These are phyloP conservation scores for Drosophila busckii DNA, from an alignment of 1,140 invertebrate species.

Conservation along the genomic window DNA sequence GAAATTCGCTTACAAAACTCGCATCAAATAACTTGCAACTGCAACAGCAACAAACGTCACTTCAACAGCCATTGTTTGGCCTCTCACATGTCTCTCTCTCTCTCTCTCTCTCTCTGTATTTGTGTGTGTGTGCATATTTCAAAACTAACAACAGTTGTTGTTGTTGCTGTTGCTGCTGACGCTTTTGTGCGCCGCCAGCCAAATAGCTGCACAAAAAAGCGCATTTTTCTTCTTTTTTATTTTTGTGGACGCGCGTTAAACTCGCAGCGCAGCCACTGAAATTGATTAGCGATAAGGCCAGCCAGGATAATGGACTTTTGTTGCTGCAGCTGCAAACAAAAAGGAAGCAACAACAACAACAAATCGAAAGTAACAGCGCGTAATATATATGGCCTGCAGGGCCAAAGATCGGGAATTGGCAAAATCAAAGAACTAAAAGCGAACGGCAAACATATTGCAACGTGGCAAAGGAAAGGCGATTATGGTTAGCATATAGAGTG, in stretches of 20 bases:
- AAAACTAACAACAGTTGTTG: constrained; percentile 64
- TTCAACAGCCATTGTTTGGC: constrained; percentile 59
- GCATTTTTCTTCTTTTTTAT: constrained; percentile 19
- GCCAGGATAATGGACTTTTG: constrained; percentile 75
- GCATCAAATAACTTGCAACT: constrained; percentile 5
- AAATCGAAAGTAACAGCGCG: neutral
- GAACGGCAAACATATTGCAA: constrained; percentile 41
- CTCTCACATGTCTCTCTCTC: constrained; percentile 28
- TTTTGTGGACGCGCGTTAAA: constrained; percentile 6
- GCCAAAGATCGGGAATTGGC: constrained; percentile 48
- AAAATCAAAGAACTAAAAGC: constrained; percentile 23
- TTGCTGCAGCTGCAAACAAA: constrained; percentile 46
- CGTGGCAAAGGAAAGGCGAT: constrained; percentile 48
- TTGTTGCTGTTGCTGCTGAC: constrained; percentile 17
- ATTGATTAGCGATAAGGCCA: constrained; percentile 74
- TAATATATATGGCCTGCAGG: constrained; percentile 27
- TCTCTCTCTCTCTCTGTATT: too few species aligned
- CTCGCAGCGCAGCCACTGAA: constrained; percentile 49
- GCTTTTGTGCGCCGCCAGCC: constrained; percentile 44
- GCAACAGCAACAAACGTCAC: constrained; percentile 42
- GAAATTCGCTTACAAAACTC: constrained; percentile 55
- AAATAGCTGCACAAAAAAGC: constrained; percentile 34
- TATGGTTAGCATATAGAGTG: constrained; percentile 16
- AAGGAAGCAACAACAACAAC: neutral
- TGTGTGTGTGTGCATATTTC: constrained; percentile 53